Conservation (phyloP, 2,113 vertebrate species). For the Gymnogyps californianus region DNA sequence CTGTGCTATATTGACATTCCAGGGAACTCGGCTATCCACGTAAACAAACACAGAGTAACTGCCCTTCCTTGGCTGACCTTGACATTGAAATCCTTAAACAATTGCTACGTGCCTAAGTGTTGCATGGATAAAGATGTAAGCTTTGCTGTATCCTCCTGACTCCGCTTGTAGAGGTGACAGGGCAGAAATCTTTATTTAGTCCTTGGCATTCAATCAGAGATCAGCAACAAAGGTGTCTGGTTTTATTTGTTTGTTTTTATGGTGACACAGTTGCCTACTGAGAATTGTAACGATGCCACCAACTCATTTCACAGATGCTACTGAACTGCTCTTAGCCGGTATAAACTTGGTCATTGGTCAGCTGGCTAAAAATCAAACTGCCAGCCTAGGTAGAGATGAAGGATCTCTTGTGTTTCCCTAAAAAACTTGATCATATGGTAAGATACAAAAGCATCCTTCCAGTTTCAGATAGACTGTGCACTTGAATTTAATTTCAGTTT, state of each 20-base stretch:
- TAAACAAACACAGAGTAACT: background rate
- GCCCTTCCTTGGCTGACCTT: background rate
- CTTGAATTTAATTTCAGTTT: background rate
- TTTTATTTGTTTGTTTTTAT: background rate
- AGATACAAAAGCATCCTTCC: background rate
- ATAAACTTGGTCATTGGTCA: background rate
- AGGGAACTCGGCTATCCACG: background rate
- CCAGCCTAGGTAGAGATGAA: background rate
- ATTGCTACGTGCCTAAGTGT: background rate
- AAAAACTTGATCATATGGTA: background rate
- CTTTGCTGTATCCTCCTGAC: background rate
- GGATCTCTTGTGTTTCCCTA: background rate
- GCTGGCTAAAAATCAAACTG: background rate
- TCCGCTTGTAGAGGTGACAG: background rate
- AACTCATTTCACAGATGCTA: background rate
- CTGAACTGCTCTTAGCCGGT: background rate
- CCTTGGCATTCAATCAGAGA: background rate
- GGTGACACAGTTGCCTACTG: background rate
- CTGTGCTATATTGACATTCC: background rate
- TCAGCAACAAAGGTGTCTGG: background rate
- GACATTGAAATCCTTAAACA: background rate
- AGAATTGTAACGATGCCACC: background rate
- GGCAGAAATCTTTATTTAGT: slow-evolving; percentile 6
- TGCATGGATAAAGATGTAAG: background rate
- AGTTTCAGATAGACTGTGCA: background rate